Percentiles rank a stretch among this genome's conserved stretches.
These are phyloP conservation scores for Coptodon bakossiorum DNA, from an alignment of 2,113 vertebrate species.

Conservation along the genomic window DNA sequence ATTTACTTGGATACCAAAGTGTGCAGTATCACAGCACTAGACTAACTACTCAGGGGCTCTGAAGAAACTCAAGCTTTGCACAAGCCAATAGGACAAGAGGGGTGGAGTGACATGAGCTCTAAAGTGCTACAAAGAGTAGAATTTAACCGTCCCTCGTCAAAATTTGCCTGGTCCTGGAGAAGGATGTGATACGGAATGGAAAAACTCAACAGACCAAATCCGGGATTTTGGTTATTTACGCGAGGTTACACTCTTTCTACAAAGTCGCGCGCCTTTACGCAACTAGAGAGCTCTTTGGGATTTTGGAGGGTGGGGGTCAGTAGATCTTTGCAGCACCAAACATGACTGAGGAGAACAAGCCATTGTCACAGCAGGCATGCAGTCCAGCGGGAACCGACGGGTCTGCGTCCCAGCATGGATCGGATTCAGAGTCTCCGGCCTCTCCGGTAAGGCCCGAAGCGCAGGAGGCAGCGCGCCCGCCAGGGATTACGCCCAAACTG, in stretches of 20 bases:
- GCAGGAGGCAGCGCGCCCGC: background rate
- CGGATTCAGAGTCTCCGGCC: slow-evolving; percentile 69
- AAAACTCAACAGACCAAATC: background rate
- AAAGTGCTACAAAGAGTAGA: background rate
- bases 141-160: background rate
- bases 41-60: background rate
- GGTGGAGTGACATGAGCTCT: slow-evolving; percentile 14
- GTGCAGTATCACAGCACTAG: background rate
- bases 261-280: slow-evolving; percentile 17
- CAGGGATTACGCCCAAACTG: slow-evolving; percentile 34
- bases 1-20: background rate
- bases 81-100: slow-evolving; percentile 23
- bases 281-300: background rate
- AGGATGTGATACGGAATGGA: background rate
- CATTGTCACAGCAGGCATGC: slow-evolving; percentile 61
- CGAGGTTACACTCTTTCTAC: background rate
- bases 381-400: slow-evolving; percentile 75
- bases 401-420: slow-evolving; percentile 69
- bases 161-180: background rate
- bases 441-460: slow-evolving; percentile 72
- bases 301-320: background rate
- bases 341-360: slow-evolving; percentile 77
- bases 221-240: background rate
- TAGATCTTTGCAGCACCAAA: slow-evolving; percentile 15
- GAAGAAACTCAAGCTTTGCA: background rate